Percentiles rank a stretch among this genome's conserved stretches.
Conservation (phyloP, 1,140 invertebrate species). For the Metopolophium dirhodum region DNA sequence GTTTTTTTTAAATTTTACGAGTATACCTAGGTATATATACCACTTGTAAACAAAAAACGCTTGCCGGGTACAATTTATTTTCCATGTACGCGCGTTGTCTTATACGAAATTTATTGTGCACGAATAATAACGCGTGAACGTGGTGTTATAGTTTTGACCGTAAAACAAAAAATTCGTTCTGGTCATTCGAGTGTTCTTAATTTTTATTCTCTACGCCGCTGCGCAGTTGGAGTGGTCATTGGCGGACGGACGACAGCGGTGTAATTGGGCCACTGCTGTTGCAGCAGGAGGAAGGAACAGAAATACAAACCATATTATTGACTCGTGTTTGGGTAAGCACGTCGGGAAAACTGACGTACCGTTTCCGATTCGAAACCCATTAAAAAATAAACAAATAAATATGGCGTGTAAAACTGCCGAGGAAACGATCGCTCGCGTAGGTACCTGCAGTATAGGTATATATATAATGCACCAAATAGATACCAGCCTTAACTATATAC, state of each 20-base stretch:
- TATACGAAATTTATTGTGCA: neutral
- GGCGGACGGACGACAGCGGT: neutral
- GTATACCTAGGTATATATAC: neutral
- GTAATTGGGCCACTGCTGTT: neutral
- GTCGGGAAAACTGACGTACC: neutral
- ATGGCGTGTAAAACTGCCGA: neutral
- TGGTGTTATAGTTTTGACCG: neutral
- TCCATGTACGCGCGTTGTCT: no score
- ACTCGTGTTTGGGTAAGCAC: constrained; percentile 32
- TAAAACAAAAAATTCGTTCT: neutral
- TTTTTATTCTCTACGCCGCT: neutral
- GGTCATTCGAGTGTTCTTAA: neutral
- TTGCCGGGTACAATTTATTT: neutral
- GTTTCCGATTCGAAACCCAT: neutral
- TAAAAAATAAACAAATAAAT: constrained; percentile 5
- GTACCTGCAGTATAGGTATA: no score
- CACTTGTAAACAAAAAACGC: neutral
- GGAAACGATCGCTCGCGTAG: neutral
- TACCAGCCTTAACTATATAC: neutral
- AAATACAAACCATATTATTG: neutral
- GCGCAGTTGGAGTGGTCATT: neutral
- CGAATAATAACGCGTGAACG: neutral
- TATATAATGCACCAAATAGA: no score
- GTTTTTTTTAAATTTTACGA: neutral
- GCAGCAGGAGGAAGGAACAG: neutral